Percentiles rank a stretch among this genome's conserved stretches.
phyloP scores from a whole-genome alignment of 2,797 vertebrate genomes.

The Melanotaenia trifasciata region DNA sequence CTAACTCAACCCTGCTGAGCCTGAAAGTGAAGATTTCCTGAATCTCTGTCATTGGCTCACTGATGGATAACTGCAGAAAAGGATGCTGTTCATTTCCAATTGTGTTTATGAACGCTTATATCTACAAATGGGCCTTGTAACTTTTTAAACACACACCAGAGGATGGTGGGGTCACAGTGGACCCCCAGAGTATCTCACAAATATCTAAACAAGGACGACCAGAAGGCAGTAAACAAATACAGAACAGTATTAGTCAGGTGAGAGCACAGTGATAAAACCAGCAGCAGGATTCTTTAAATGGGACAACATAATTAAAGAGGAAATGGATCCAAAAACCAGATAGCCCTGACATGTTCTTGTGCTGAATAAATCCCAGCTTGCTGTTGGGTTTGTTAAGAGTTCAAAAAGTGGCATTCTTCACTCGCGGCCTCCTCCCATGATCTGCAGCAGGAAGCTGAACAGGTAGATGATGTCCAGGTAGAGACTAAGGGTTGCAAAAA shows the following conservation, averaged over 20 bases:
- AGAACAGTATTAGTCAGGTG: conserved; percentile 1
- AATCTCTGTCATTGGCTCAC: conserved; percentile 19
- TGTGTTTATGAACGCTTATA: not conserved
- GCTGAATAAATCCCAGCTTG: not conserved
- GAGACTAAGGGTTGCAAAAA: conserved; percentile 94
- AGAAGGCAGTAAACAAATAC: conserved; percentile 11
- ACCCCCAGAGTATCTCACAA: not conserved
- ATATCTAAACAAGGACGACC: conserved; percentile 1
- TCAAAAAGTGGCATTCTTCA: conserved; percentile 32
- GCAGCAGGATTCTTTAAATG: conserved; percentile 8
- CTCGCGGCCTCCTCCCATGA: conserved; percentile 84
- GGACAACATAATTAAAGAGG: conserved; percentile 10
- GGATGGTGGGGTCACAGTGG: not conserved
- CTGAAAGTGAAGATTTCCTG: conserved; percentile 27
- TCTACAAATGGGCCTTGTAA: not conserved
- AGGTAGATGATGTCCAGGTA: conserved; percentile 96
- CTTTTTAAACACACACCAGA: conserved; percentile 10
- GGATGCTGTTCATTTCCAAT: not conserved
- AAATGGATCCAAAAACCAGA: not conserved
- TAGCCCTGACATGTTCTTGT: not conserved
- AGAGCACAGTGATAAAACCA: not conserved
- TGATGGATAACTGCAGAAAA: not conserved
- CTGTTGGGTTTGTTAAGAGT: conserved; percentile 2
- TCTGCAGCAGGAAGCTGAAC: conserved; percentile 92
- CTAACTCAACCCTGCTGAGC: conserved; percentile 36